A percentile compares a stretch with the other conserved stretches of the same genome.
Evolutionary conservation across 2,797 vertebrate species (phyloP).

Genomic region (Masticophis lateralis): DNA sequence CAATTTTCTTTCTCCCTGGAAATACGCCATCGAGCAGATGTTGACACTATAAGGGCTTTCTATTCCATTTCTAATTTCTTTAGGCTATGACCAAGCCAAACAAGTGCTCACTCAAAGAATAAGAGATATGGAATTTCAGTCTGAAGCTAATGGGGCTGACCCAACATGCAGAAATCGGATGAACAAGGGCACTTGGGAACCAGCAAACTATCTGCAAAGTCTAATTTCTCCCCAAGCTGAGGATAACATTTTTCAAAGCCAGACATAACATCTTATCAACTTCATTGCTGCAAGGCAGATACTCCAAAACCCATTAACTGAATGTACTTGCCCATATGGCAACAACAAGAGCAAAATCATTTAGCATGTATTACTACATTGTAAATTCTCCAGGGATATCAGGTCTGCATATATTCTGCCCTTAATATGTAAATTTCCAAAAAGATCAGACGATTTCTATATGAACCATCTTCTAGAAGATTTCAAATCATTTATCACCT

Average conservation of each 20-base stretch:
- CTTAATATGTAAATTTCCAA: background rate
- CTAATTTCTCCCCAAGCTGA: background rate
- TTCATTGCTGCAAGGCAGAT: background rate
- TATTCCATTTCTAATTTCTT: background rate
- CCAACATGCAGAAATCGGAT: background rate
- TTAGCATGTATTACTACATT: background rate
- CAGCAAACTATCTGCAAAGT: background rate
- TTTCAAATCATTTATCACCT: background rate
- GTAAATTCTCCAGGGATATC: background rate
- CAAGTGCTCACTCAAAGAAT: background rate
- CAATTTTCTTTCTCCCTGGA: background rate
- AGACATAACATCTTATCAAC: background rate
- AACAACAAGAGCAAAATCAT: background rate
- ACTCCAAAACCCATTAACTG: background rate
- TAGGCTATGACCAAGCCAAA: background rate
- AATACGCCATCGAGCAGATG: background rate
- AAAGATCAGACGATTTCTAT: background rate
- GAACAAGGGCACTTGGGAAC: background rate
- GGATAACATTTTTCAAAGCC: background rate
- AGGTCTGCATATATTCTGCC: background rate
- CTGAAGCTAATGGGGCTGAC: background rate
- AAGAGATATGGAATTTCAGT: background rate
- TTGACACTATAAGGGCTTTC: background rate
- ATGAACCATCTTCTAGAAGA: background rate
- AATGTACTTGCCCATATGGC: background rate